These are phyloP conservation scores for Phalangium opilio DNA, from an alignment of 2,888 invertebrate genomes.

Conservation along the genomic window DNA sequence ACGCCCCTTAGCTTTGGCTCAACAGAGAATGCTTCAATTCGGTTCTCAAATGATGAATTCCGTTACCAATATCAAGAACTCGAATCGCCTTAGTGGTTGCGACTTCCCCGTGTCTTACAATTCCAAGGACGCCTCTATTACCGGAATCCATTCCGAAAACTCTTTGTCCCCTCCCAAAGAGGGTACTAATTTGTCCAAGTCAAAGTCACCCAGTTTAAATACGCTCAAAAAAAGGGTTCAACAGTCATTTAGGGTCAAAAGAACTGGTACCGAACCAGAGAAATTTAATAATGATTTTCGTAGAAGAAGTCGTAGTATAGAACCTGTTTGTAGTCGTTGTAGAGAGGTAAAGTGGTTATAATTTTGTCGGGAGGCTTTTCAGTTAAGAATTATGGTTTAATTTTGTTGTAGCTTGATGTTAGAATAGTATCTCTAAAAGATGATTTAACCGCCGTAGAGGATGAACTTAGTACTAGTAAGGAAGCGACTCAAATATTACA, in stretches of 20 bases:
- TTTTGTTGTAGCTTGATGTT: neutral
- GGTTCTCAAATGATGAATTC: constrained; percentile 14
- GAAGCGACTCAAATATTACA: constrained; percentile 31
- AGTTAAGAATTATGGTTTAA: too few relatives aligned
- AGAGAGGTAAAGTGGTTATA: too few relatives aligned
- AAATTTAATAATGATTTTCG: neutral
- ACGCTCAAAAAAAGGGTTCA: constrained; percentile 9
- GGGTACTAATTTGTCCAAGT: neutral
- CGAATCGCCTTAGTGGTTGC: too few relatives aligned
- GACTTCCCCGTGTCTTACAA: too few relatives aligned
- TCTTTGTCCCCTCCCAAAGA: too few relatives aligned
- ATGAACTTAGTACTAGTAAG: constrained; percentile 30
- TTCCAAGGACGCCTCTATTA: too few relatives aligned
- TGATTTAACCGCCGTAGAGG: constrained; percentile 26
- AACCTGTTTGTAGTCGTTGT: neutral
- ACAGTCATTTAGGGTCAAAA: constrained; percentile 10
- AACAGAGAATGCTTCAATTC: constrained; percentile 13
- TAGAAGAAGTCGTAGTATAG: neutral
- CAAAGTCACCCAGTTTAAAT: constrained; percentile 7
- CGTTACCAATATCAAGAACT: constrained; percentile 3
- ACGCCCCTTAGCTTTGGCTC: constrained; percentile 8
- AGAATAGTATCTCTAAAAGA: constrained; percentile 21
- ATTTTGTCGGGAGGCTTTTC: too few relatives aligned
- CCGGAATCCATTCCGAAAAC: too few relatives aligned
- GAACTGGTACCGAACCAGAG: neutral